A percentile compares a stretch with the other conserved stretches of the same genome.
These are phyloP conservation scores for Ardeotis arabs DNA, from an alignment of 2,113 vertebrate genomes.

Conservation along the genomic window DNA sequence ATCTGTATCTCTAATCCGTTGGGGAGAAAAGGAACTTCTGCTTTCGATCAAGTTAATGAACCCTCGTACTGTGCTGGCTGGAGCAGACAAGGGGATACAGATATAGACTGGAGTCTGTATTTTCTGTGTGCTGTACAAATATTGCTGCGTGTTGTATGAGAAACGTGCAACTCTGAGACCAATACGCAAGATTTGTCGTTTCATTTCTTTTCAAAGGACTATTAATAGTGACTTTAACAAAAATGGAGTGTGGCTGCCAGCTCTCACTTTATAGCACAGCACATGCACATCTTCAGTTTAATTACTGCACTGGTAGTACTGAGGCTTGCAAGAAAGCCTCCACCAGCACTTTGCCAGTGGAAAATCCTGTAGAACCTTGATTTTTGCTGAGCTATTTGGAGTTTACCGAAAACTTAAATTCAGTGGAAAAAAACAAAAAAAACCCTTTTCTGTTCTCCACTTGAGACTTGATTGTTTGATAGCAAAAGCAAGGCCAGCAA, in stretches of 20 bases:
- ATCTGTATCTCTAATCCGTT: not conserved
- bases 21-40: not conserved
- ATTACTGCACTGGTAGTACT: not conserved
- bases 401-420: not conserved
- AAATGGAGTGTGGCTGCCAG: not conserved
- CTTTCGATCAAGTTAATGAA: constrained; percentile 1
- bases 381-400: not conserved
- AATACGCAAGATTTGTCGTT: not conserved
- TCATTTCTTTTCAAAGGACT: not conserved
- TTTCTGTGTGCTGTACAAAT: not conserved
- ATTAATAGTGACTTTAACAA: constrained; percentile 36
- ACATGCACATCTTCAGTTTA: not conserved
- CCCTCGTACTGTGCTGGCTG: not conserved
- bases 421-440: not conserved
- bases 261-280: not conserved
- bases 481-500: not conserved
- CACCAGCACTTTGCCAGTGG: not conserved
- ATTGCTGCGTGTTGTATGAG: not conserved
- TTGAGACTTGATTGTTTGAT: not conserved
- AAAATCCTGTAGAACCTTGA: not conserved
- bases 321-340: not conserved
- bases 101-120: not conserved
- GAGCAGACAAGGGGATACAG: not conserved
- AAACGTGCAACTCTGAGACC: not conserved
- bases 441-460: not conserved